Percentiles rank a stretch among this genome's conserved stretches.
Conservation (phyloP, 2,113 vertebrate species). For the Charadrius vociferus region DNA sequence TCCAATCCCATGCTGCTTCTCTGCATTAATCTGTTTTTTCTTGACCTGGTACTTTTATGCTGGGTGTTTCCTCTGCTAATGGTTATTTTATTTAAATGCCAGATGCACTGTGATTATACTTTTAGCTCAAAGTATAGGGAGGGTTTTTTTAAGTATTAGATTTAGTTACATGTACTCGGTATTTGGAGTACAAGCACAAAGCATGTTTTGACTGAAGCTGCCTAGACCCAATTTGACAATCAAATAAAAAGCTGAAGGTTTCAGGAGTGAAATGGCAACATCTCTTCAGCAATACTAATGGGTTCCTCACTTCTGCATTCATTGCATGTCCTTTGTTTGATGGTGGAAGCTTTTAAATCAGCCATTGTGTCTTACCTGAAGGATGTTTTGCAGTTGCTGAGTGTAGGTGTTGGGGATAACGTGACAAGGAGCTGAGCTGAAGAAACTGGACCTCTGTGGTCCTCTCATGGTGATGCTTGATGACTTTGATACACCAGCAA, state of each 20-base stretch:
- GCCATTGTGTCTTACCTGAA: not conserved
- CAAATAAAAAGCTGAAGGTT: constrained; percentile 33
- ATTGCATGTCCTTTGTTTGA: constrained; percentile 5
- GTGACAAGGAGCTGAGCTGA: not conserved
- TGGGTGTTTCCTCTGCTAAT: constrained; percentile 14
- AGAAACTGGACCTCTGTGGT: not conserved
- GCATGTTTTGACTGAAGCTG: constrained; percentile 40
- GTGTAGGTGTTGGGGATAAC: not conserved
- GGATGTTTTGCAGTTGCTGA: not conserved
- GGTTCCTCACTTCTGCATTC: not conserved
- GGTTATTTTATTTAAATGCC: constrained; percentile 44
- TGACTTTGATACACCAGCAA: not conserved
- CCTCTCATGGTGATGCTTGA: not conserved
- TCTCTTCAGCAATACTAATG: constrained; percentile 22
- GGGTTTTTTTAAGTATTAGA: not conserved
- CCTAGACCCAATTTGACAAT: constrained; percentile 13
- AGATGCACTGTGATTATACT: not conserved
- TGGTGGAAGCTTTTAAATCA: constrained; percentile 37
- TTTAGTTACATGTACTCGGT: constrained; percentile 16
- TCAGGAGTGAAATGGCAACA: not conserved
- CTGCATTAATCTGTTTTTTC: constrained; percentile 4
- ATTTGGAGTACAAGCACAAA: constrained; percentile 9
- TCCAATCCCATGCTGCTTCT: not conserved
- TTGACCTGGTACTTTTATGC: not conserved
- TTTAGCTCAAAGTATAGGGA: not conserved